A percentile compares a stretch with the other conserved stretches of the same genome.
phyloP scores from a whole-genome alignment of 2,797 vertebrate species.

The Hybognathus amarus region DNA sequence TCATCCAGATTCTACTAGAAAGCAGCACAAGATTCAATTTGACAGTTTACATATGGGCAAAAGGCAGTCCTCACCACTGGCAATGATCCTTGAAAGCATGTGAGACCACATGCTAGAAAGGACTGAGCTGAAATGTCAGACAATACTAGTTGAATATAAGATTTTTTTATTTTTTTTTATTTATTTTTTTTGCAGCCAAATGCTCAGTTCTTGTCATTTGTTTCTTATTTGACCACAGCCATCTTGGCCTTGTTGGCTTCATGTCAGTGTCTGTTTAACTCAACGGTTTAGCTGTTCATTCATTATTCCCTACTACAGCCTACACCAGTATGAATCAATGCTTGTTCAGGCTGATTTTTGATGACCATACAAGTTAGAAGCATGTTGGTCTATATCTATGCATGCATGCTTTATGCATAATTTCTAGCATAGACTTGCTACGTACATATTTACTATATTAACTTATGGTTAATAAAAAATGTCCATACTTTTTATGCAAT shows the following conservation, averaged over 20 bases:
- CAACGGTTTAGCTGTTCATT: not conserved
- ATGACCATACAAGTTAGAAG: not conserved
- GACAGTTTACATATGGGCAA: constrained; percentile 62
- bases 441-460: not conserved
- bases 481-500: not conserved
- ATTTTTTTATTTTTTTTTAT: too few species aligned
- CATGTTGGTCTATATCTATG: not conserved
- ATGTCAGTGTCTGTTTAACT: not conserved
- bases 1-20: constrained; percentile 52
- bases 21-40: constrained; percentile 44
- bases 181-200: constrained; percentile 31
- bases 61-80: constrained; percentile 54
- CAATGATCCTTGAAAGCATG: constrained; percentile 42
- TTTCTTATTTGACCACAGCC: not conserved
- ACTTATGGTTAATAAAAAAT: not conserved
- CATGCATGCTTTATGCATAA: not conserved
- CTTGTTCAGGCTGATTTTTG: not conserved
- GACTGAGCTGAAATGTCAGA: constrained; percentile 58
- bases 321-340: not conserved
- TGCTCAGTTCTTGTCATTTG: not conserved
- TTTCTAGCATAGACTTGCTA: not conserved
- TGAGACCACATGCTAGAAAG: constrained; percentile 39
- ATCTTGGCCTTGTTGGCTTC: constrained; percentile 7
- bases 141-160: constrained; percentile 35
- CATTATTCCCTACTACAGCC: not conserved